Evolutionary conservation across 2,797 vertebrate species (phyloP).

Genomic region (Falco biarmicus): DNA sequence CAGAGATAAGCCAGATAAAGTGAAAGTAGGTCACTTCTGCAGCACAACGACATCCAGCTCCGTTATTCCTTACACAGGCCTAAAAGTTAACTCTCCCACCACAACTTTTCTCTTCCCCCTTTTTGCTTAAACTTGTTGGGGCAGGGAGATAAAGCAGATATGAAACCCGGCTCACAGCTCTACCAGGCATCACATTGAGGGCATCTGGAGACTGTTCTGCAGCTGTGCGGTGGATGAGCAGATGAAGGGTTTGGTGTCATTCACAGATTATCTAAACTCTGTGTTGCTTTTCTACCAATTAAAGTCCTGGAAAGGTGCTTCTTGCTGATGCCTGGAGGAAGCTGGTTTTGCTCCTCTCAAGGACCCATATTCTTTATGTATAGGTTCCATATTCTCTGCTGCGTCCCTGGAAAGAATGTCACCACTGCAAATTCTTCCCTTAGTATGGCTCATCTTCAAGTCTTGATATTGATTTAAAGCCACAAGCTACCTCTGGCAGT

Average conservation of each 20-base stretch:
- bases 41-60: constrained; percentile 56
- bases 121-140: not conserved
- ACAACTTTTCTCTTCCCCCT: accelerated
- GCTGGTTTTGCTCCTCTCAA: not conserved
- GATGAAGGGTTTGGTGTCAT: not conserved
- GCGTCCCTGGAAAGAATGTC: accelerated
- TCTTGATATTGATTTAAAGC: not conserved
- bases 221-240: not conserved
- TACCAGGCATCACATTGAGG: not conserved
- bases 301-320: not conserved
- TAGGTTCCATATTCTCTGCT: not conserved
- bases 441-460: not conserved
- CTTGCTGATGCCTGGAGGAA: not conserved
- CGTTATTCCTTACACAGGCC: not conserved
- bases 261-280: not conserved
- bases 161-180: not conserved
- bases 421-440: not conserved
- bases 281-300: not conserved
- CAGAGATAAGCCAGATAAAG: constrained; percentile 68
- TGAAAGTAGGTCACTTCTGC: constrained; percentile 61
- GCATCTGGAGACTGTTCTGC: not conserved
- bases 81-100: constrained; percentile 33
- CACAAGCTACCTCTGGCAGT: not conserved
- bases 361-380: not conserved
- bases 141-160: not conserved